Conservation (phyloP, 2,888 invertebrate genomes). For the Eristalis pertinax region DNA sequence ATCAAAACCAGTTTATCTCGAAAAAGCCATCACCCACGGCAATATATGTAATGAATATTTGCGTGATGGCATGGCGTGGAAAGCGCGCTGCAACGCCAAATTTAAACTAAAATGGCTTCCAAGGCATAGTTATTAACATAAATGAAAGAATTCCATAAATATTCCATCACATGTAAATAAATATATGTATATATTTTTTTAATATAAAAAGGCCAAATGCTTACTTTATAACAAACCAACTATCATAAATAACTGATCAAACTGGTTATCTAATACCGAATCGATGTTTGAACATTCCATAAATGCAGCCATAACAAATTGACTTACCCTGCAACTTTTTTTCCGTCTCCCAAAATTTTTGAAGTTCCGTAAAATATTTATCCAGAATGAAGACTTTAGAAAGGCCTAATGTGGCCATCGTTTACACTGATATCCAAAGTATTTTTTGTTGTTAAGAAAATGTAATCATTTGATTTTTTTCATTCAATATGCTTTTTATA, state of each 20-base stretch:
- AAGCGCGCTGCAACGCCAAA: slow-evolving; percentile 56
- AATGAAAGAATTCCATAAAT: slow-evolving; percentile 3
- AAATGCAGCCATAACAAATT: slow-evolving; percentile 7
- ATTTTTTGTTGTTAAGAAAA: slow-evolving; percentile 48
- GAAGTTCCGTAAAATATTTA: slow-evolving; percentile 97
- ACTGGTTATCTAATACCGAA: slow-evolving; percentile 4
- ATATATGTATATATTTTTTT: not conserved
- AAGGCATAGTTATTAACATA: slow-evolving; percentile 9
- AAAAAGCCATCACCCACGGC: slow-evolving; percentile 70
- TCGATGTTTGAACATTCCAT: slow-evolving; percentile 1
- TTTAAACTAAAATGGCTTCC: slow-evolving; percentile 59
- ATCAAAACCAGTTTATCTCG: slow-evolving; percentile 68
- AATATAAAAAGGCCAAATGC: not conserved
- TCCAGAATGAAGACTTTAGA: slow-evolving; percentile 98
- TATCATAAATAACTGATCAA: not conserved
- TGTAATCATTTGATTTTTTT: slow-evolving; percentile 26
- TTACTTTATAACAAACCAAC: not conserved
- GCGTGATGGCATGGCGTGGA: slow-evolving; percentile 26
- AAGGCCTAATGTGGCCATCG: slow-evolving; percentile 96
- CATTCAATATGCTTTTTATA: not conserved
- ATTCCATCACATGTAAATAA: slow-evolving; percentile 11
- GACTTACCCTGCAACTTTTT: slow-evolving; percentile 96
- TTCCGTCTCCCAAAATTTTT: slow-evolving; percentile 98
- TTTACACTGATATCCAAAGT: slow-evolving; percentile 79
- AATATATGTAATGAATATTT: slow-evolving; percentile 26